phyloP scores from a whole-genome alignment of 2,113 vertebrate genomes.

The Erpornis zantholeuca region DNA sequence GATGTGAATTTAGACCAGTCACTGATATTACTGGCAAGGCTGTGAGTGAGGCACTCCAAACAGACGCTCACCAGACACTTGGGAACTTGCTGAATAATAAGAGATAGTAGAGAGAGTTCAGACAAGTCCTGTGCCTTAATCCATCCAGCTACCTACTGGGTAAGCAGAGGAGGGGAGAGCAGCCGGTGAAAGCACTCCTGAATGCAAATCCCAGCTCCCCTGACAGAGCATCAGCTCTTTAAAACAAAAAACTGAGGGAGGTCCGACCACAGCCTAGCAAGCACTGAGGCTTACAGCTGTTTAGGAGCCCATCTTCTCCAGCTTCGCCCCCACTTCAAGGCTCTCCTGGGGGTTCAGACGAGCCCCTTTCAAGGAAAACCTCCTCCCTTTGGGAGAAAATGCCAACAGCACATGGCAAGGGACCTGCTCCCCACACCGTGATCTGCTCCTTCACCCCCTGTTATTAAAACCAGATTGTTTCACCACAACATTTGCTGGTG shows the following conservation, averaged over 20 bases:
- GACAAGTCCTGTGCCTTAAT: conserved; percentile 1
- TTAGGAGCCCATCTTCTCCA: not conserved
- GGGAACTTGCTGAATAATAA: conserved; percentile 34
- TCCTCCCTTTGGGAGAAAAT: not conserved
- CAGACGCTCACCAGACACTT: not conserved
- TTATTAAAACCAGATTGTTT: not conserved
- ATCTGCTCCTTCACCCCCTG: not conserved
- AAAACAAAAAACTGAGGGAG: conserved; percentile 34
- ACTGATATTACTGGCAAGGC: not conserved
- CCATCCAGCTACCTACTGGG: not conserved
- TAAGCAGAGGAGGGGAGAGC: not conserved
- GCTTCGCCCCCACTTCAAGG: not conserved
- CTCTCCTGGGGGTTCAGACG: not conserved
- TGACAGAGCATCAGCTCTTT: conserved; percentile 35
- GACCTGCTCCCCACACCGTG: not conserved
- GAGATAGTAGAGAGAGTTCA: not conserved
- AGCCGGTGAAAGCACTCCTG: conserved; percentile 40
- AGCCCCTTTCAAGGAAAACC: not conserved
- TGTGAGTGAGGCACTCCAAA: not conserved
- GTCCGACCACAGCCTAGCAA: not conserved
- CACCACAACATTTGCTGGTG: not conserved
- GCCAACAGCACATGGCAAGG: not conserved
- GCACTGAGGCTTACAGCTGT: not conserved
- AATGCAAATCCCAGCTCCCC: conserved; percentile 24
- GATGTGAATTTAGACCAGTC: not conserved